These are phyloP conservation scores for Entelurus aequoreus DNA, from an alignment of 2,113 vertebrate genomes.

Conservation along the genomic window DNA sequence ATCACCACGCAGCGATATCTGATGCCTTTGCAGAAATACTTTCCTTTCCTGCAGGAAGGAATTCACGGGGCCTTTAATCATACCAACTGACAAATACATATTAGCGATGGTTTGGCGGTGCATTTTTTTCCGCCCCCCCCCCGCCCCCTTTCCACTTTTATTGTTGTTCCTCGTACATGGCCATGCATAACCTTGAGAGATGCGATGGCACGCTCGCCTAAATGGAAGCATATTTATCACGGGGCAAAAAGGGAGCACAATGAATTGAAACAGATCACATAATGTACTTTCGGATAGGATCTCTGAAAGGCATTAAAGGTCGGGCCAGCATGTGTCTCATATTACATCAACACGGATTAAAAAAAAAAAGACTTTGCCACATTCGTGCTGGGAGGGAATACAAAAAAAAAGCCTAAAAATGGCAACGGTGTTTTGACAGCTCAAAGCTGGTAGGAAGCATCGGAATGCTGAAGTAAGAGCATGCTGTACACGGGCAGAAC, in stretches of 20 bases:
- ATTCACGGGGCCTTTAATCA: conserved; percentile 71
- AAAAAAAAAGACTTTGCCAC: conserved; percentile 45
- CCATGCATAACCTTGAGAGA: conserved; percentile 71
- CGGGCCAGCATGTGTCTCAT: conserved; percentile 57
- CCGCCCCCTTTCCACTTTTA: conserved; percentile 38
- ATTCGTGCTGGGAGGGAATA: conserved; percentile 13
- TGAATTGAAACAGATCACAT: conserved; percentile 66
- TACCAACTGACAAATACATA: conserved; percentile 70
- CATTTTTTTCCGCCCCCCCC: conserved; percentile 26
- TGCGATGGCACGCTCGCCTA: conserved; percentile 49
- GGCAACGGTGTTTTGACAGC: conserved; percentile 48
- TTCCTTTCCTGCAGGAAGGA: conserved; percentile 62
- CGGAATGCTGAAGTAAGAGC: conserved; percentile 30
- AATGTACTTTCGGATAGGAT: conserved; percentile 68
- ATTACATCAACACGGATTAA: conserved; percentile 46
- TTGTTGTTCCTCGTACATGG: conserved; percentile 63
- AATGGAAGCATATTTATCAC: conserved; percentile 67
- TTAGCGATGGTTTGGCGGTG: conserved; percentile 57
- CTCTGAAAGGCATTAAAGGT: conserved; percentile 64
- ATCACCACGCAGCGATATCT: conserved; percentile 71
- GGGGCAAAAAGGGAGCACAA: conserved; percentile 47
- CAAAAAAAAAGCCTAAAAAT: conserved; percentile 29
- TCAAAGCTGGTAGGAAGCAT: conserved; percentile 37
- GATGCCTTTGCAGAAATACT: conserved; percentile 75
- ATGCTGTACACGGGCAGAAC: conserved; percentile 16